Percentiles rank a stretch among this genome's conserved stretches.
These are phyloP conservation scores for Cydia pomonella DNA, from an alignment of 1,140 invertebrate genomes.

Conservation along the genomic window DNA sequence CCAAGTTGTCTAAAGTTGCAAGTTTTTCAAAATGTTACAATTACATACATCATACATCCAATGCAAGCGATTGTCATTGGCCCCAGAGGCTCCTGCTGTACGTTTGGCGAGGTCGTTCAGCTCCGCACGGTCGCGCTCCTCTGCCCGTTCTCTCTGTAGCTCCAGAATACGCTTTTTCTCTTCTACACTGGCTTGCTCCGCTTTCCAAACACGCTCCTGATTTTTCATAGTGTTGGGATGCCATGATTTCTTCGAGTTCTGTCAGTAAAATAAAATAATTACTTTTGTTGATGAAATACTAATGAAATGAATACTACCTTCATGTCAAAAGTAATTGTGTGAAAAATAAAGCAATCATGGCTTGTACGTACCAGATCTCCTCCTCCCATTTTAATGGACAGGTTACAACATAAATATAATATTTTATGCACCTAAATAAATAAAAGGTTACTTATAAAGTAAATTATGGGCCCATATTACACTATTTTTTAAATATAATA, in stretches of 20 bases:
- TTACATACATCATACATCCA: conserved; percentile 94
- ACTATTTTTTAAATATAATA: too few species aligned
- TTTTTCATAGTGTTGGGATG: conserved; percentile 90
- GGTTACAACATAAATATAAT: conserved; percentile 30
- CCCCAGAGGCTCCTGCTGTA: conserved; percentile 79
- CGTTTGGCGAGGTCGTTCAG: conserved; percentile 83
- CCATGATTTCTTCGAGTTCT: conserved; percentile 91
- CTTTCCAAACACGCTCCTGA: conserved; percentile 89
- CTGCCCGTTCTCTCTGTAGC: conserved; percentile 84
- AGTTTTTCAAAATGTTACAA: conserved; percentile 27
- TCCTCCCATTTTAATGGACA: conserved; percentile 77
- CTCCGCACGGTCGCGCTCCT: conserved; percentile 85
- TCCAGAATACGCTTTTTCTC: conserved; percentile 86
- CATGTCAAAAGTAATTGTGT: background rate
- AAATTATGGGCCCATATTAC: too few species aligned
- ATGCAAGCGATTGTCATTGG: conserved; percentile 86
- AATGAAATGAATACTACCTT: too few species aligned
- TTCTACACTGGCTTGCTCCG: conserved; percentile 86
- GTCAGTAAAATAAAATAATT: conserved; percentile 31
- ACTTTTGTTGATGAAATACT: background rate
- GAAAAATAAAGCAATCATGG: background rate
- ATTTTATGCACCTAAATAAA: conserved; percentile 14
- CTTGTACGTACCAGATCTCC: conserved; percentile 79
- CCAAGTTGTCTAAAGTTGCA: background rate
- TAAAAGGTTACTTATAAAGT: background rate